Base-by-base conservation (phyloP, 2,888 invertebrate genomes). In the Homarus gammarus region DNA sequence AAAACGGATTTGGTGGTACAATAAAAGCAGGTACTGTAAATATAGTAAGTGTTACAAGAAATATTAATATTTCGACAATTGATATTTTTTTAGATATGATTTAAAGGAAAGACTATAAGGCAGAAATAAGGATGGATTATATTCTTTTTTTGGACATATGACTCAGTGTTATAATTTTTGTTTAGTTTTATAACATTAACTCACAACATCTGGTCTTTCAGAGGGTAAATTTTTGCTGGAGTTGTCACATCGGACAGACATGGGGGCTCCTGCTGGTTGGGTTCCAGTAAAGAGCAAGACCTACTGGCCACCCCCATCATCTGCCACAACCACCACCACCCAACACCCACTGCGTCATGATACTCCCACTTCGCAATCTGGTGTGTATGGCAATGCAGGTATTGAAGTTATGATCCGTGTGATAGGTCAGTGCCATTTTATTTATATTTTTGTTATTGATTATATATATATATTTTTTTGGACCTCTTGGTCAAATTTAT, bases 171-270 rank as follows among this genome's bases (percentile, higher is more conserved):
- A 5, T 36, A 27, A 1, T 70, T 27, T 70, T 70, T 70, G 2
- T 70, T 70, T 36, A 31, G 0, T 31, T 70, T 31, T 70, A n/a
- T n/a, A n/a, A n/a, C 22, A 40, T 2, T 10, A 36, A 10, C 10
- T 56, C 5, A 6, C 22, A 22, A 72, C 36, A 18, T 22, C 22
- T 38, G 3, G 5, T 38, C 18, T 77, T 38, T 73, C 94, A 97
- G 97, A 98, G 96, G 98, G 97, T 92, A 97, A 97, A 94, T 97
- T 97, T 94, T 97, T 97, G 93, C 94, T 98, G 95, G 98, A 98
- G 94, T 94, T 98, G 95, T 96, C 96, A 90, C 95, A 96, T 93
- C 90, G 92, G 64, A 95, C 96, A 68, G 95, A 96, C 92, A 97
- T 96, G 93, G 97, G 97, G 91, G 97, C 97, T 94, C 96, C 97